Evolutionary conservation across 2,797 vertebrate genomes (phyloP), one percentile per base, ranked within the genome.

Genomic region (Megalops cyprinoides): DNA sequence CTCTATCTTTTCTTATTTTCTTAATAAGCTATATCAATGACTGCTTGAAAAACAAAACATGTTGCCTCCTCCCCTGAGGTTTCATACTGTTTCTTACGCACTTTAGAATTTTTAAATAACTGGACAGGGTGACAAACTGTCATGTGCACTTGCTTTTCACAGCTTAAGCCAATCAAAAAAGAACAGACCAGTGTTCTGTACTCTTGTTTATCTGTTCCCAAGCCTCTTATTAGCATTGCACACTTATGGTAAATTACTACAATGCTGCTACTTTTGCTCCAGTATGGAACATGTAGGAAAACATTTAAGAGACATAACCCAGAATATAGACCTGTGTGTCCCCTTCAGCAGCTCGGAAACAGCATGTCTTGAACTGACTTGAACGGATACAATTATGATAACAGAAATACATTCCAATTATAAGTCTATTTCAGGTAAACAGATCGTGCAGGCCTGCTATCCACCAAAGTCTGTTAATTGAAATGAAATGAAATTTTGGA

Each of bases 11-110:
- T 85, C 88, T 85, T 82, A 60, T 77, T 78, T 74, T 85, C 83
- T 87, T 87, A 90, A 90, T 89, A 84, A 86, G 87, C 49, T 1
- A 83, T 48, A 82, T 78, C 84, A 75, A 65, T 67, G 79, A 65
- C 20, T 25, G 4, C 58, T 84, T 87, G 92, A 88, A 92, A 91
- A 94, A 94, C 91, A 94, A 92, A 86, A 87, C 84, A 82, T 81
- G 89, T 80, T 83, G 85, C 79, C 3, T 81, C 82, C 86, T 86
- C 78, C 87, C 87, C 3, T 42, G 7, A 51, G 49, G 81, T n/a
- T 75, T 82, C 83, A 0, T 0, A 84, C 82, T 90, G 0, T 34
- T 88, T 85, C 79, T 81, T 51, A 46, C 71, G 51, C 49, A 58
- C 62, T 28, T 49, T n/a, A 14, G n/a, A 49, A 60, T 77, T 48